phyloP scores from a whole-genome alignment of 1,140 invertebrate genomes.

The Eulimnadia texana region DNA sequence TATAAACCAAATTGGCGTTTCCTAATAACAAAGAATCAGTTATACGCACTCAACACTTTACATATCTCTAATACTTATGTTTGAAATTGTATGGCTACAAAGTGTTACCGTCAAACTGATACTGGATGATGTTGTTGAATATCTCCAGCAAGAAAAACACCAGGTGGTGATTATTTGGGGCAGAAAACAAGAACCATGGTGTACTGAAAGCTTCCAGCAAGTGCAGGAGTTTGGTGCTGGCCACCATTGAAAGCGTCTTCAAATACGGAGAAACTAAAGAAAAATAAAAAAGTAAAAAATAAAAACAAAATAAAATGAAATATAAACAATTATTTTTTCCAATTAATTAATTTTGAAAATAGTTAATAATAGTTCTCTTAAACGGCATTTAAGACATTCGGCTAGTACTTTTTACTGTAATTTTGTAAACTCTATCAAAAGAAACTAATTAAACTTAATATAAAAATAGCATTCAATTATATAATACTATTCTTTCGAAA shows the following conservation, averaged over 20 bases:
- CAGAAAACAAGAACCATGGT: slow-evolving; percentile 95
- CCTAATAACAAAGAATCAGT: slow-evolving; percentile 33
- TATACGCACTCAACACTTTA: slow-evolving; percentile 6
- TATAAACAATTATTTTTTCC: background rate
- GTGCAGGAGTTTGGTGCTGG: slow-evolving; percentile 92
- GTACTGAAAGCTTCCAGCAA: slow-evolving; percentile 96
- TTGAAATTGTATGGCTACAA: no score
- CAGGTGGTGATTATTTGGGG: slow-evolving; percentile 90
- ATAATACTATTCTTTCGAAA: no score
- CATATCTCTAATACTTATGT: no score
- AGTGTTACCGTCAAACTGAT: slow-evolving; percentile 98
- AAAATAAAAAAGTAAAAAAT: slow-evolving; percentile 19
- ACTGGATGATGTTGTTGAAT: slow-evolving; percentile 99
- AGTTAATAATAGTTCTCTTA: no score
- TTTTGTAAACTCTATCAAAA: no score
- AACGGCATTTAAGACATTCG: background rate
- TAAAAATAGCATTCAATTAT: no score
- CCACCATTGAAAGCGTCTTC: slow-evolving; percentile 97
- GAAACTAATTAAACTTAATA: no score
- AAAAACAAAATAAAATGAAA: slow-evolving; percentile 3
- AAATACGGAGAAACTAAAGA: slow-evolving; percentile 90
- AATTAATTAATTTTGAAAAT: no score
- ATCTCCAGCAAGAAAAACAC: slow-evolving; percentile 98
- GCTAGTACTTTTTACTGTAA: background rate
- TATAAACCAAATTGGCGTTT: slow-evolving; percentile 96